Evolutionary conservation across 2,797 vertebrate genomes (phyloP).

Genomic region (Orientallactaga sibirica): DNA sequence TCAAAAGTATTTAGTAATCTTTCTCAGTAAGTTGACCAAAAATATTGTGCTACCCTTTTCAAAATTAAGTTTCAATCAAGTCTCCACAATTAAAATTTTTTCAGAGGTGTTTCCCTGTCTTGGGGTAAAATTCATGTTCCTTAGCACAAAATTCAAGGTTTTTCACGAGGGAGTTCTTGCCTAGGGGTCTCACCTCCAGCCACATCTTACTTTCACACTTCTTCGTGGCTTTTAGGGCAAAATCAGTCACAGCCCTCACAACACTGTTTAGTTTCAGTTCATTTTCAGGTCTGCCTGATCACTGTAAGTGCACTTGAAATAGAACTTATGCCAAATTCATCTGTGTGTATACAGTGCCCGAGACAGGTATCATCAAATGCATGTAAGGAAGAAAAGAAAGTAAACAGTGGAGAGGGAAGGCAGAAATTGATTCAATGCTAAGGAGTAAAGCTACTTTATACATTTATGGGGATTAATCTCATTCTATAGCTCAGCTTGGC

Average conservation of each 20-base stretch:
- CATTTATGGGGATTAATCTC: neutral
- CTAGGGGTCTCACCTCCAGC: neutral
- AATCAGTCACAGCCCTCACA: neutral
- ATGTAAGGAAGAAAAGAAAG: too few species aligned
- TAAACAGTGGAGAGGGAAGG: fast-evolving
- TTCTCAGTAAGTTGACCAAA: neutral
- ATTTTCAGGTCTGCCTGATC: neutral
- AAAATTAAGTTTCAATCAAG: neutral
- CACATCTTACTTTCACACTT: fast-evolving
- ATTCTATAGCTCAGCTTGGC: too few species aligned
- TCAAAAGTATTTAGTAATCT: neutral
- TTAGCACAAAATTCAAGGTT: neutral
- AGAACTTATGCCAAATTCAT: fast-evolving
- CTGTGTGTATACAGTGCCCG: neutral
- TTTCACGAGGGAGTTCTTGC: neutral
- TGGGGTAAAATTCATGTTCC: neutral
- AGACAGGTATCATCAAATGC: neutral
- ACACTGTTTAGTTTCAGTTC: fast-evolving
- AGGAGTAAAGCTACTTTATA: neutral
- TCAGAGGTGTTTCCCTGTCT: neutral
- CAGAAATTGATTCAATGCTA: neutral
- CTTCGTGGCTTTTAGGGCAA: neutral
- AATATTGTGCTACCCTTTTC: neutral
- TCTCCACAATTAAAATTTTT: neutral
- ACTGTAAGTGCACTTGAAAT: neutral